A percentile compares a stretch with the other conserved stretches of the same genome.
phyloP scores from a whole-genome alignment of 1,140 invertebrate genomes.

The Choristoneura fumiferana region DNA sequence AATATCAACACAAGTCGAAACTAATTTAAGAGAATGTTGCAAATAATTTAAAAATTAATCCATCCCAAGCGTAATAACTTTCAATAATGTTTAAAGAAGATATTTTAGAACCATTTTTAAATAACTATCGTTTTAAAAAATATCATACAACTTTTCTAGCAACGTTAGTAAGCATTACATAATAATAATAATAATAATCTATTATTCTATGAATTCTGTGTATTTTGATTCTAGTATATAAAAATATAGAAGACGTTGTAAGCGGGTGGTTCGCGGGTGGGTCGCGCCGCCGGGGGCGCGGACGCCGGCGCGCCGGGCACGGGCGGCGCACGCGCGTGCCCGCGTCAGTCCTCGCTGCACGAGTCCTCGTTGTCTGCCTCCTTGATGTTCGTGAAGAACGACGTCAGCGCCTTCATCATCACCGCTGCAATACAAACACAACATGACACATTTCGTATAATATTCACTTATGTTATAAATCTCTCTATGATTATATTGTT shows the following conservation, averaged over 20 bases:
- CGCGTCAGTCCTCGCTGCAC: conserved; percentile 68
- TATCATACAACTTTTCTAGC: conserved; percentile 57
- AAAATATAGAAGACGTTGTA: conserved; percentile 58
- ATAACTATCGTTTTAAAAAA: conserved; percentile 57
- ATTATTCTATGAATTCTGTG: conserved; percentile 39
- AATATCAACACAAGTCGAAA: neutral
- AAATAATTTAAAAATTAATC: conserved; percentile 16
- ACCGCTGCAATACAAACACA: conserved; percentile 58
- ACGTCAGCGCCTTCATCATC: conserved; percentile 79
- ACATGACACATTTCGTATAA: too few relatives aligned
- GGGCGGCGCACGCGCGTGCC: conserved; percentile 23
- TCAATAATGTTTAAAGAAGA: conserved; percentile 12
- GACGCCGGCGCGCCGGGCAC: neutral
- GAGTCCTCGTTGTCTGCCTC: conserved; percentile 72
- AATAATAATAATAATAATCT: conserved; percentile 38
- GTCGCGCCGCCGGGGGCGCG: conserved; percentile 26
- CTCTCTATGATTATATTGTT: too few relatives aligned
- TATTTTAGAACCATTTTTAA: conserved; percentile 42
- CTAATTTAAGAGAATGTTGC: neutral
- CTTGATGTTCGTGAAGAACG: conserved; percentile 78
- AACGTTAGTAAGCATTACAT: conserved; percentile 49
- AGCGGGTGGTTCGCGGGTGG: conserved; percentile 21
- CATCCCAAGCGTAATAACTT: conserved; percentile 14
- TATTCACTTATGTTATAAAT: too few relatives aligned
- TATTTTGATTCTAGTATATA: conserved; percentile 54